Evolutionary conservation across 2,888 invertebrate genomes (phyloP).

Genomic region (Cephalotes varians): DNA sequence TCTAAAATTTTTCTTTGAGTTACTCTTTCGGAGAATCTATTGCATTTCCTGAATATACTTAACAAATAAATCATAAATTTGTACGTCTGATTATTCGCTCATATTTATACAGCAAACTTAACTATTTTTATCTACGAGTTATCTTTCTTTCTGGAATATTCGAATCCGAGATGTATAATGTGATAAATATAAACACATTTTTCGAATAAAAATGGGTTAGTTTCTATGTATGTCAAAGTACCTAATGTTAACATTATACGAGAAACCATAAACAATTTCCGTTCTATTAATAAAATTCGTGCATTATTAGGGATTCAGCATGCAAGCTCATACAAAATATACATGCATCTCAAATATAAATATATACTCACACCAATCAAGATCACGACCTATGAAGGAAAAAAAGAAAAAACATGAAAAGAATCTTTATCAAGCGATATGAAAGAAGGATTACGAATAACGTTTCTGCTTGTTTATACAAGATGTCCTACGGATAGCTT

Average conservation of each 20-base stretch:
- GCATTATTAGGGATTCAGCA: slow-evolving; percentile 1
- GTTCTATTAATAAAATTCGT: slow-evolving; percentile 22
- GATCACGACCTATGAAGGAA: slow-evolving; percentile 81
- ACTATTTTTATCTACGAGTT: neutral
- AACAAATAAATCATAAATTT: neutral
- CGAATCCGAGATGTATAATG: neutral
- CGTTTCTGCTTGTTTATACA: neutral
- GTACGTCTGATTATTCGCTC: neutral
- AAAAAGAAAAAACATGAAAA: slow-evolving; percentile 63
- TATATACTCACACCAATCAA: slow-evolving; percentile 83
- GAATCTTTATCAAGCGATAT: neutral
- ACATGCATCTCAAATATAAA: slow-evolving; percentile 59
- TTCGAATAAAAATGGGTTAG: neutral
- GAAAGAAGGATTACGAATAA: slow-evolving; percentile 11
- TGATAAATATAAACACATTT: neutral
- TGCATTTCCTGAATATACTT: slow-evolving; percentile 4
- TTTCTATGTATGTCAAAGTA: neutral
- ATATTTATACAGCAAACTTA: neutral
- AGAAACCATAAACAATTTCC: neutral
- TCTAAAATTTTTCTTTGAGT: neutral
- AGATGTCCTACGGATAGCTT: neutral
- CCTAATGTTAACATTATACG: neutral
- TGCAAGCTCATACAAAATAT: slow-evolving; percentile 53
- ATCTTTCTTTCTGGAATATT: neutral
- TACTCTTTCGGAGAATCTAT: neutral